Base-by-base conservation (phyloP, 1,140 invertebrate genomes). In the Cardiocondyla obscurior region DNA sequence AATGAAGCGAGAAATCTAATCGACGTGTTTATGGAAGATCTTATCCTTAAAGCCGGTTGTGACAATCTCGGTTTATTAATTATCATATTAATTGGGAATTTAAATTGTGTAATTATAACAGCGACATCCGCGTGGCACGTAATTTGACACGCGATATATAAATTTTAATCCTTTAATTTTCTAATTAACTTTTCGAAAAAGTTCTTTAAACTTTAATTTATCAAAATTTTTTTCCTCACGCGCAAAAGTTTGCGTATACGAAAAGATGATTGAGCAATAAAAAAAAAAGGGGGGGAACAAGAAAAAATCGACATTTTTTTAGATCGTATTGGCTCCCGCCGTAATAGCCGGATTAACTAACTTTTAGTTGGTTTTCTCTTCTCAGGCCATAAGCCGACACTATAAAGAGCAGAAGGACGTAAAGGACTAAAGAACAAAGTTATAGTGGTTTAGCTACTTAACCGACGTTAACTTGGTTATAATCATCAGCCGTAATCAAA, bases 381-480 rank as follows among this genome's bases (percentile, higher is more conserved):
- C 7, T 39, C 14, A 58, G 2, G 58, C 16, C 16, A 39, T 58
- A 73, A 73, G 22, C 51, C 10, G n/a, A 19, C 6, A 2, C 49
- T 14, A 39, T n/a, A 73, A 58, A 58, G 51, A 1, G 5, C 6
- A 39, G n/a, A 69, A 69, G 30, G 30, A 6, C 44, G 10, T 22
- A 73, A 73, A 72, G 51, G 6, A 19, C 16, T 42, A 25, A 42
- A 73, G 70, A 70, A 58, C 33, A 58, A 39, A 73, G 8, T 57
- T 57, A n/a, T 25, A 25, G 44, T 6, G 16, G 19, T 28, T 73
- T 39, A 72, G 3, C 22, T 73, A 28, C 0, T 16, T 10, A 73
- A 22, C 14, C 14, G 6, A 73, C 10, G 22, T 58, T 58, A 73
- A 69, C 25, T 49, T 4, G 30, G 14, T 4, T 53, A 30, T 51